Evolutionary conservation across 2,888 invertebrate genomes (phyloP).

Genomic region (Formica aserva): DNA sequence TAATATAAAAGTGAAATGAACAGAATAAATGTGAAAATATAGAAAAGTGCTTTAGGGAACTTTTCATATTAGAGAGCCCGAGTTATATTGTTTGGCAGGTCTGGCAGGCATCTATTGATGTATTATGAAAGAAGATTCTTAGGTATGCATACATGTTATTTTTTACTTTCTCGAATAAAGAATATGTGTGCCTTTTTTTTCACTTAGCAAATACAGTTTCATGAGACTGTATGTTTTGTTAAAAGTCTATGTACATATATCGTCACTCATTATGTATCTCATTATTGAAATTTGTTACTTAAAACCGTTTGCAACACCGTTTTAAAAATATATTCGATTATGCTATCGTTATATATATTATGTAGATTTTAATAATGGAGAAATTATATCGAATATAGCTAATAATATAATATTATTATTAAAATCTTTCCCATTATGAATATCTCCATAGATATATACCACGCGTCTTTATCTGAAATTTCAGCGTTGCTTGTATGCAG

Average conservation of each 20-base stretch:
- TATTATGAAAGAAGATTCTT: neutral
- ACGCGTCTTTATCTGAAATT: conserved; percentile 4
- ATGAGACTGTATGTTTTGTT: neutral
- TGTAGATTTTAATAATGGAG: neutral
- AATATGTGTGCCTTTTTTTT: neutral
- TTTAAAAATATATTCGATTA: neutral
- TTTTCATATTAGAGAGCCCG: conserved; percentile 24
- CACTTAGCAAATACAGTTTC: neutral
- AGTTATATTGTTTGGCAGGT: neutral
- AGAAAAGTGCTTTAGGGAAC: conserved; percentile 24
- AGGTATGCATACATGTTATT: neutral
- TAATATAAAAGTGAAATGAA: conserved; percentile 25
- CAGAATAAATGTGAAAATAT: conserved; percentile 24
- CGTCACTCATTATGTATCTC: neutral
- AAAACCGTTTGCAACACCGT: neutral
- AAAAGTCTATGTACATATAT: neutral
- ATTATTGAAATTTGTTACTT: neutral
- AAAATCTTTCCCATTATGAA: neutral
- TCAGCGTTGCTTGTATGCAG: neutral
- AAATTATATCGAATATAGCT: neutral
- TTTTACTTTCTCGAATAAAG: conserved; percentile 14
- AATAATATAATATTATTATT: neutral
- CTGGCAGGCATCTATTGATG: neutral
- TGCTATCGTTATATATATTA: neutral
- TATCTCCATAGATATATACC: neutral